Evolutionary conservation across 2,113 vertebrate species (phyloP).

Genomic region (Phaethon lepturus): DNA sequence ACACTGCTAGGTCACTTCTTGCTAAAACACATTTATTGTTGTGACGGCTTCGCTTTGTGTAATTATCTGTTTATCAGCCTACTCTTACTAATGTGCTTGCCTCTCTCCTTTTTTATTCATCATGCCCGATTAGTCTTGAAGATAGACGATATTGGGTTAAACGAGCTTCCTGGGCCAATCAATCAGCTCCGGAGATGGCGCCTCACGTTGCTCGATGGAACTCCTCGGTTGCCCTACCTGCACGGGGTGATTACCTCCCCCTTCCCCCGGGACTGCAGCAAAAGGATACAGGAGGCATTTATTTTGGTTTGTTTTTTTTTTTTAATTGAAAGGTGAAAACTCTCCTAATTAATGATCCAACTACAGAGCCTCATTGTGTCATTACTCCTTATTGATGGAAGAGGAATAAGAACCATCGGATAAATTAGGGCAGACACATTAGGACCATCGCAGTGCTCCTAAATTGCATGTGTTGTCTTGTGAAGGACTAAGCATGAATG

Average conservation of each 20-base stretch:
- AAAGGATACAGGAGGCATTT: slow-evolving; percentile 13
- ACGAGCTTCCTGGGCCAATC: slow-evolving; percentile 36
- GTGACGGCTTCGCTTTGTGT: background rate
- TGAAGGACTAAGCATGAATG: background rate
- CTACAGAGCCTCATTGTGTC: background rate
- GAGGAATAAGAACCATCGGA: background rate
- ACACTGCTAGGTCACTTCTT: background rate
- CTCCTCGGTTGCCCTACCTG: background rate
- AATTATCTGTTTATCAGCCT: slow-evolving; percentile 61
- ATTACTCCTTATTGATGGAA: slow-evolving; percentile 44
- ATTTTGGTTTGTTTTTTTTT: background rate
- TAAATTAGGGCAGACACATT: background rate
- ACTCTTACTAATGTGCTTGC: background rate
- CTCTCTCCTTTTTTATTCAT: slow-evolving; percentile 44
- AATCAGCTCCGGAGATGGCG: background rate
- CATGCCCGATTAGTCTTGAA: background rate
- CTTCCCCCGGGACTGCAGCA: background rate
- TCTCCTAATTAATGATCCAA: slow-evolving; percentile 44
- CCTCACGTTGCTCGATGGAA: background rate
- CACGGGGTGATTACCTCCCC: background rate
- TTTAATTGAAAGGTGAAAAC: slow-evolving; percentile 49
- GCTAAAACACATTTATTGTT: background rate
- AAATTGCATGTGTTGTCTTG: background rate
- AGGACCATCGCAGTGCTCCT: background rate
- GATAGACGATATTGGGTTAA: slow-evolving; percentile 33